Percentiles rank a stretch among this genome's conserved stretches.
These are phyloP conservation scores for Nomada ruficornis DNA, from an alignment of 2,888 invertebrate species.

Conservation along the genomic window DNA sequence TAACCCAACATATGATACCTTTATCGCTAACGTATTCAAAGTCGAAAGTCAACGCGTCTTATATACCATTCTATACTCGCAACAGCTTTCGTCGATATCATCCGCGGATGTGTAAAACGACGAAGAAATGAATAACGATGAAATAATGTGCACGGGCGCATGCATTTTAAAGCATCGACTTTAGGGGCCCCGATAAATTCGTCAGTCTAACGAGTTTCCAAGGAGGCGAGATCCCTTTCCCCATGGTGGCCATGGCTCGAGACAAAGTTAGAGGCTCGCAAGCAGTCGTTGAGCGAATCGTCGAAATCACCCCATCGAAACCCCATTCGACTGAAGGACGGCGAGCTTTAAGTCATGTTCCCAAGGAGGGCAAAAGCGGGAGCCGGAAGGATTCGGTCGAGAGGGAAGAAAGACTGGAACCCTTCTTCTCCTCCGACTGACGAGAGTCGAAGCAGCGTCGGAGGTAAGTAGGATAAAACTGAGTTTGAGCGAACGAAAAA, in stretches of 20 bases:
- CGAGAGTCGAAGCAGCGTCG: constrained; percentile 66
- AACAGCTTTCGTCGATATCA: neutral
- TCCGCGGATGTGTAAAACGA: neutral
- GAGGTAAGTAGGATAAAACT: constrained; percentile 72
- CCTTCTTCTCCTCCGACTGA: constrained; percentile 64
- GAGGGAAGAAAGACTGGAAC: constrained; percentile 70
- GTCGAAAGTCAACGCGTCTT: too few species aligned
- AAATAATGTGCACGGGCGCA: constrained; percentile 37
- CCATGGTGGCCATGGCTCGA: constrained; percentile 57
- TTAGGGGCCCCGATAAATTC: constrained; percentile 62
- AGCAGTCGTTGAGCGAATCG: constrained; percentile 70
- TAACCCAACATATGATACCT: too few species aligned
- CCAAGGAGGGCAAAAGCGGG: constrained; percentile 71
- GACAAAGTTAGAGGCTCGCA: constrained; percentile 71
- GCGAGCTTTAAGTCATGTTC: constrained; percentile 75
- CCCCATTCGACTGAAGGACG: constrained; percentile 72
- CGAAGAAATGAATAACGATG: constrained; percentile 19
- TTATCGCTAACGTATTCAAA: too few species aligned
- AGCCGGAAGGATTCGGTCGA: constrained; percentile 72
- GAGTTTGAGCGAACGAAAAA: constrained; percentile 68
- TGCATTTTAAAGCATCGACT: constrained; percentile 65
- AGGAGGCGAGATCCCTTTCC: constrained; percentile 62
- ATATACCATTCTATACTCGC: too few species aligned
- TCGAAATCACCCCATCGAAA: constrained; percentile 75
- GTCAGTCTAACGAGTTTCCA: constrained; percentile 70